These are phyloP conservation scores for Rotaria socialis DNA, from an alignment of 2,888 invertebrate genomes.

Conservation along the genomic window DNA sequence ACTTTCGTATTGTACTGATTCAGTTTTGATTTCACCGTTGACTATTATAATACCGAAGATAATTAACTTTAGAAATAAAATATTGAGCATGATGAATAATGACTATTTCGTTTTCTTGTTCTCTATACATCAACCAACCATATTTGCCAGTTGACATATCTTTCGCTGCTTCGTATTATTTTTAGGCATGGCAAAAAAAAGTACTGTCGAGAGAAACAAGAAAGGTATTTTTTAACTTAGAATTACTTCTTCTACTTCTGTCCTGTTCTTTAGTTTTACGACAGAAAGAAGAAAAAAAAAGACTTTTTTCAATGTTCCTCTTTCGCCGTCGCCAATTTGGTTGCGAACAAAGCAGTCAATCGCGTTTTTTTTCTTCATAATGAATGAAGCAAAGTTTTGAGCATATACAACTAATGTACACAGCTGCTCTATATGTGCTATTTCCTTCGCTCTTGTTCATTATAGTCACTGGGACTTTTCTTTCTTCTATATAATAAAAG, in stretches of 20 bases:
- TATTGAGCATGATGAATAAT: neutral
- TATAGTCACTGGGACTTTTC: neutral
- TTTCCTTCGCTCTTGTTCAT: neutral
- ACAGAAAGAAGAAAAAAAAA: slow-evolving; percentile 1
- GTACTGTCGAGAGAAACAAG: neutral
- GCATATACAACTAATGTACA: neutral
- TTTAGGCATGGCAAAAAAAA: neutral
- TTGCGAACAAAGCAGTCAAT: neutral
- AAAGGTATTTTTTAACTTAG: neutral
- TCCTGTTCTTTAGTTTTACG: neutral
- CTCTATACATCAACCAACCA: neutral
- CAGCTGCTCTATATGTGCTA: neutral
- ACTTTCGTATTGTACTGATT: neutral
- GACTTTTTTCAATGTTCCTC: neutral
- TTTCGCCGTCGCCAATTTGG: neutral
- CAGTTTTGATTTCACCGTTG: neutral
- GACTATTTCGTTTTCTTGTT: neutral
- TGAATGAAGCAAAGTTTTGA: neutral
- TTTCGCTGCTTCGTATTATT: neutral
- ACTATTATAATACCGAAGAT: neutral
- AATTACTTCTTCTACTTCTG: neutral
- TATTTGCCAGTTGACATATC: neutral
- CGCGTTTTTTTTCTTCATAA: neutral
- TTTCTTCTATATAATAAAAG: no score
- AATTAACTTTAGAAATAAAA: neutral